These are phyloP conservation scores for Sesamia inferens DNA, from an alignment of 2,888 invertebrate species.

Conservation along the genomic window DNA sequence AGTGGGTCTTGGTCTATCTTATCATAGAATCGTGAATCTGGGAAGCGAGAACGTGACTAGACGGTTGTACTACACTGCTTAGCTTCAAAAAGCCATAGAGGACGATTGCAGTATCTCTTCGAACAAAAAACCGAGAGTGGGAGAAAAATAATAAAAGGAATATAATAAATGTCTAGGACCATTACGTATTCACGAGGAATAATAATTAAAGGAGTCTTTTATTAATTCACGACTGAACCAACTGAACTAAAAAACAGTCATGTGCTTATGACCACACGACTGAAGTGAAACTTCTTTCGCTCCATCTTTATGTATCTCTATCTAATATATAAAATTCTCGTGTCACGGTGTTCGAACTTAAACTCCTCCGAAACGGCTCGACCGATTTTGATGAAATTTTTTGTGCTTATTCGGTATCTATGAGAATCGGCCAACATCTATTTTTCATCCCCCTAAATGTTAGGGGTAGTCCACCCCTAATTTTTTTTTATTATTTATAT, in stretches of 20 bases:
- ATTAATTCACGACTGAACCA: slow-evolving; percentile 7
- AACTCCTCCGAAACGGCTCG: no score
- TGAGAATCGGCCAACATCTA: no score
- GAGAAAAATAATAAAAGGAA: slow-evolving; percentile 8
- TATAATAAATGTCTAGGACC: neutral
- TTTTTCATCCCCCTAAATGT: no score
- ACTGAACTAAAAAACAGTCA: slow-evolving; percentile 23
- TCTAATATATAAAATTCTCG: no score
- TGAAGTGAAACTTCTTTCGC: no score
- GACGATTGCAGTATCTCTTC: slow-evolving; percentile 19
- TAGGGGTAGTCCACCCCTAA: no score
- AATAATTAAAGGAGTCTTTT: slow-evolving; percentile 11
- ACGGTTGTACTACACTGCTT: slow-evolving; percentile 34
- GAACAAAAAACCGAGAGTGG: slow-evolving; percentile 2
- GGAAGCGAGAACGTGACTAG: slow-evolving; percentile 50
- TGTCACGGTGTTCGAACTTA: no score
- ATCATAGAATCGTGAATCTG: slow-evolving; percentile 51
- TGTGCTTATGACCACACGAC: no score
- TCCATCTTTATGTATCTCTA: no score
- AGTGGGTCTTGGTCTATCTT: slow-evolving; percentile 46
- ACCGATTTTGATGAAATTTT: no score
- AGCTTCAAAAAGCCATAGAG: slow-evolving; percentile 34
- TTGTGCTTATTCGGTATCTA: no score
- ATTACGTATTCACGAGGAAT: slow-evolving; percentile 24
- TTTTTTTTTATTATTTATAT: no score